A percentile compares a stretch with the other conserved stretches of the same genome.
These are phyloP conservation scores for Euphonia xanthogaster DNA, from an alignment of 2,797 vertebrate genomes.

Conservation along the genomic window DNA sequence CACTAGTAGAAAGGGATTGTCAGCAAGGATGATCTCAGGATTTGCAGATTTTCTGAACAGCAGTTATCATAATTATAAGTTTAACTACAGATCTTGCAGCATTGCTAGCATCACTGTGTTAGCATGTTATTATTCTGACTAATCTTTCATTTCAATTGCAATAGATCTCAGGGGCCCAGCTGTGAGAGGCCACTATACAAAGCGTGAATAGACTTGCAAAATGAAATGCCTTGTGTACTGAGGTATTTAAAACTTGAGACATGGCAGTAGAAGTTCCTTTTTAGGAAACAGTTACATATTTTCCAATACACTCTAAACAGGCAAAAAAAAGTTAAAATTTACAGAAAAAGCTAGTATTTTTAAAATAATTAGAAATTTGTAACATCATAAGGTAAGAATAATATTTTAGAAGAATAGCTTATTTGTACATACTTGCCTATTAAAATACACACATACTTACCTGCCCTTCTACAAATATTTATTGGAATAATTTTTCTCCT, in stretches of 20 bases:
- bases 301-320: background rate
- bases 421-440: background rate
- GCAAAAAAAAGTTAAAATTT: background rate
- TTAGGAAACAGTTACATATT: background rate
- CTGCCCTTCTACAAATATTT: background rate
- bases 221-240: background rate
- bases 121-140: background rate
- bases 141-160: background rate
- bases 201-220: background rate
- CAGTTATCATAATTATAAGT: background rate
- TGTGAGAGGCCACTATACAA: background rate
- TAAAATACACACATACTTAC: background rate
- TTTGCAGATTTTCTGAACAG: background rate
- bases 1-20: background rate
- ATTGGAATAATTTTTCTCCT: background rate
- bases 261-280: background rate
- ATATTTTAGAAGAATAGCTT: background rate
- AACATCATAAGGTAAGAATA: background rate
- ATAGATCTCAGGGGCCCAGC: background rate
- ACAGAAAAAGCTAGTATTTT: background rate
- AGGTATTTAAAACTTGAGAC: background rate
- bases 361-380: background rate
- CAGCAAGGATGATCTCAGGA: background rate
- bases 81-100: background rate
- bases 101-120: background rate